A percentile compares a stretch with the other conserved stretches of the same genome.
Evolutionary conservation across 2,888 invertebrate genomes (phyloP).

Genomic region (Uloborus plumipes): DNA sequence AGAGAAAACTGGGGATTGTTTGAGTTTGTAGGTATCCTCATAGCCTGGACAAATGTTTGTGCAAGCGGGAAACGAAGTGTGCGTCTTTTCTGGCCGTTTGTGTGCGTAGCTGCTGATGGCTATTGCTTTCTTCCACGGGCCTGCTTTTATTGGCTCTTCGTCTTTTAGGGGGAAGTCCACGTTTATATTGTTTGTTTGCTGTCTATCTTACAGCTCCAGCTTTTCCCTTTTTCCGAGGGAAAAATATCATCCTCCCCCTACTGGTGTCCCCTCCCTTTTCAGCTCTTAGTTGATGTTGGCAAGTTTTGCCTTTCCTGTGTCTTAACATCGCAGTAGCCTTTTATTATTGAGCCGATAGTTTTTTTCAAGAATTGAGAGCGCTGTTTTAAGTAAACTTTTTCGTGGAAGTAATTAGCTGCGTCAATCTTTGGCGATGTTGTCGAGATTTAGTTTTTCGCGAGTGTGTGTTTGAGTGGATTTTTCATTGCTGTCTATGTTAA

Average conservation of each 20-base stretch:
- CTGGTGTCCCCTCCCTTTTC: neutral
- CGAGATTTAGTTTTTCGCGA: too few relatives aligned
- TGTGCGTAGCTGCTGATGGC: constrained; percentile 55
- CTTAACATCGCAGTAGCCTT: too few relatives aligned
- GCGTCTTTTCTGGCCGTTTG: constrained; percentile 14
- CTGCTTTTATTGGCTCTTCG: constrained; percentile 46
- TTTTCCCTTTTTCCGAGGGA: constrained; percentile 28
- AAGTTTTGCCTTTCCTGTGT: constrained; percentile 19
- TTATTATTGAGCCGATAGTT: too few relatives aligned
- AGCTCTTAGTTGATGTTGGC: constrained; percentile 23
- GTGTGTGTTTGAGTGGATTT: too few relatives aligned
- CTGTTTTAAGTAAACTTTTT: constrained; percentile 42
- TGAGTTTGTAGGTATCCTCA: constrained; percentile 59
- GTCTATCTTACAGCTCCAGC: constrained; percentile 52
- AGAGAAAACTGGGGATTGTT: constrained; percentile 29
- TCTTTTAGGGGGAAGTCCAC: constrained; percentile 18
- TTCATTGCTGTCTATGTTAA: too few relatives aligned
- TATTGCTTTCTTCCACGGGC: constrained; percentile 46
- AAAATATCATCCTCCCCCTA: constrained; percentile 17
- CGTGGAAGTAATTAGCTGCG: constrained; percentile 41
- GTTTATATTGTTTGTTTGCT: constrained; percentile 58
- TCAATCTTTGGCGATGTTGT: constrained; percentile 34
- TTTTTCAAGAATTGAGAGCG: neutral
- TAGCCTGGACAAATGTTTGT: constrained; percentile 57
- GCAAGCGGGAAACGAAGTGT: constrained; percentile 37